Conservation (phyloP, 1,140 invertebrate species). For the Odontomachus brunneus region DNA sequence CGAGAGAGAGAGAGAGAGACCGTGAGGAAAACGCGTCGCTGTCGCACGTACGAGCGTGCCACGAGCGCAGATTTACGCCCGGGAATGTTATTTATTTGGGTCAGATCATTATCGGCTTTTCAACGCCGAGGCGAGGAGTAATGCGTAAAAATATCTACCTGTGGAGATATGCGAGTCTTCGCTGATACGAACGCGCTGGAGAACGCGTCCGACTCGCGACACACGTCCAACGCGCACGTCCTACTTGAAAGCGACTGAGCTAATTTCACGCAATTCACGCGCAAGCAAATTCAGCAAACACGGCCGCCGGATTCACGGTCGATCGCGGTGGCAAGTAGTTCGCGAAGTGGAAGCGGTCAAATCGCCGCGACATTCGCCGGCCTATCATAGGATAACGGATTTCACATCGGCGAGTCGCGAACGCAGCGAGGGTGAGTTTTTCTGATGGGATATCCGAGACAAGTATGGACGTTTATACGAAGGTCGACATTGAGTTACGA, state of each 20-base stretch:
- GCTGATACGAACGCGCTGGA: neutral
- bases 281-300: neutral
- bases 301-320: too few relatives aligned
- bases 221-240: neutral
- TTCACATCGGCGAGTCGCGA: neutral
- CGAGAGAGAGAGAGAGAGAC: conserved; percentile 21
- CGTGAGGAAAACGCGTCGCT: too few relatives aligned
- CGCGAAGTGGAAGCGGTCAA: too few relatives aligned
- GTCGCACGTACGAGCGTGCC: too few relatives aligned
- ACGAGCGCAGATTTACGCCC: neutral
- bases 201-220: neutral
- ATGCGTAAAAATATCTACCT: neutral
- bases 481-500: conserved; percentile 30
- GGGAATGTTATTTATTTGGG: conserved; percentile 25
- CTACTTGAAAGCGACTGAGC: neutral
- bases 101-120: conserved; percentile 26
- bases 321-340: too few relatives aligned
- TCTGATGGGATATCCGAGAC: conserved; percentile 13
- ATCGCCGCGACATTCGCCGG: neutral
- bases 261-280: neutral
- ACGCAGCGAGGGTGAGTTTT: conserved; percentile 31
- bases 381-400: neutral
- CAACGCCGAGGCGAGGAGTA: neutral
- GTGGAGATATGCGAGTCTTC: neutral
- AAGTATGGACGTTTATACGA: conserved; percentile 39